These are phyloP conservation scores for Dione vanillae DNA, from an alignment of 2,888 invertebrate genomes.

Conservation along the genomic window DNA sequence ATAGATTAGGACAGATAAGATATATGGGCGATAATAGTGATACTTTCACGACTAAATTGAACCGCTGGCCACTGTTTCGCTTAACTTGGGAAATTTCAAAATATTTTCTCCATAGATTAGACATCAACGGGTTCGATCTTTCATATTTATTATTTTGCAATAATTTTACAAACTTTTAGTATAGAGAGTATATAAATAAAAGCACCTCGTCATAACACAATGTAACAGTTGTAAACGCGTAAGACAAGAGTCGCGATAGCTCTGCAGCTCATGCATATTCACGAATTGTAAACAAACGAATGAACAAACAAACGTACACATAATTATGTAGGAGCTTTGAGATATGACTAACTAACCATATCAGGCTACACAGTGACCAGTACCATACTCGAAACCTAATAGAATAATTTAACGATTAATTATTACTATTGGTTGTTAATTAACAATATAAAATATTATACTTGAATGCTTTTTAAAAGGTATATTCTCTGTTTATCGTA, in stretches of 20 bases:
- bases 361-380: constrained; percentile 49
- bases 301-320: constrained; percentile 61
- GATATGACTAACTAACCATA: constrained; percentile 44
- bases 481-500: not conserved
- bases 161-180: not conserved
- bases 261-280: constrained; percentile 74
- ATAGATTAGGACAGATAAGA: constrained; percentile 34
- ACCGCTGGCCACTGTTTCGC: constrained; percentile 31
- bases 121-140: constrained; percentile 23
- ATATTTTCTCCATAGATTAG: constrained; percentile 23
- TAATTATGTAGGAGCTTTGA: constrained; percentile 50
- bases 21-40: constrained; percentile 38
- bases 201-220: constrained; percentile 55
- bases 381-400: not conserved
- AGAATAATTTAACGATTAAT: not conserved
- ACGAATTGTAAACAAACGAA: constrained; percentile 62
- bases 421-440: not conserved
- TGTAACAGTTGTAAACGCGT: constrained; percentile 56
- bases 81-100: constrained; percentile 12
- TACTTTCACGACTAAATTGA: constrained; percentile 35
- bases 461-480: not conserved
- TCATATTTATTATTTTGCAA: not conserved
- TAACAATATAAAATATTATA: not conserved
- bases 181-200: constrained; percentile 31
- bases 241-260: constrained; percentile 55